Evolutionary conservation across 1,140 invertebrate genomes (phyloP).

Genomic region (Zaprionus vittiger): DNA sequence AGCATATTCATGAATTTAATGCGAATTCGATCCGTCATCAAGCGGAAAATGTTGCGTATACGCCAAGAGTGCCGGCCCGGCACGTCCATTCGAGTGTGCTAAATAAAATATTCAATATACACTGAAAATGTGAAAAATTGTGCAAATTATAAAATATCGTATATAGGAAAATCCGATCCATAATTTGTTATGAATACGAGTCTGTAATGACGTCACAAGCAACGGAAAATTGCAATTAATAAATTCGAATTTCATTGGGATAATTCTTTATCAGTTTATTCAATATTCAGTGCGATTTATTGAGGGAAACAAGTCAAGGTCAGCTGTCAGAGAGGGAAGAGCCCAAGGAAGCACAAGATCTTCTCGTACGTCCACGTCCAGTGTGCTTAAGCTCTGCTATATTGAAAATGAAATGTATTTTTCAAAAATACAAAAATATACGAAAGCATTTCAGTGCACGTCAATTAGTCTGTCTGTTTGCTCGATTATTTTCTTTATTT

Average conservation of each 20-base stretch:
- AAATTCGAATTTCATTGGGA: conserved; percentile 25
- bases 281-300: conserved; percentile 35
- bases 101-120: conserved; percentile 25
- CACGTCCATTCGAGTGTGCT: conserved; percentile 31
- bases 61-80: conserved; percentile 38
- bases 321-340: background rate
- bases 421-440: background rate
- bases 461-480: conserved; percentile 1
- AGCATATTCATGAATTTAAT: conserved; percentile 16
- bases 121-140: background rate
- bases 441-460: background rate
- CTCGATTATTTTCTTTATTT: background rate
- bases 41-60: conserved; percentile 42
- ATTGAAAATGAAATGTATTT: background rate
- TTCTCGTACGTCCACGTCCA: background rate
- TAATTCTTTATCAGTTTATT: conserved; percentile 11
- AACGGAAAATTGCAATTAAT: background rate
- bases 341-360: conserved; percentile 24
- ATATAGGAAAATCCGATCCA: background rate
- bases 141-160: background rate
- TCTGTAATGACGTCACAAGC: background rate
- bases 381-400: background rate
- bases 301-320: conserved; percentile 10
- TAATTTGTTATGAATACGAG: background rate
- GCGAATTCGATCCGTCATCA: conserved; percentile 45